Percentiles rank a stretch among this genome's conserved stretches.
Conservation (phyloP, 2,797 vertebrate genomes). For the Atherinosoma microstoma region DNA sequence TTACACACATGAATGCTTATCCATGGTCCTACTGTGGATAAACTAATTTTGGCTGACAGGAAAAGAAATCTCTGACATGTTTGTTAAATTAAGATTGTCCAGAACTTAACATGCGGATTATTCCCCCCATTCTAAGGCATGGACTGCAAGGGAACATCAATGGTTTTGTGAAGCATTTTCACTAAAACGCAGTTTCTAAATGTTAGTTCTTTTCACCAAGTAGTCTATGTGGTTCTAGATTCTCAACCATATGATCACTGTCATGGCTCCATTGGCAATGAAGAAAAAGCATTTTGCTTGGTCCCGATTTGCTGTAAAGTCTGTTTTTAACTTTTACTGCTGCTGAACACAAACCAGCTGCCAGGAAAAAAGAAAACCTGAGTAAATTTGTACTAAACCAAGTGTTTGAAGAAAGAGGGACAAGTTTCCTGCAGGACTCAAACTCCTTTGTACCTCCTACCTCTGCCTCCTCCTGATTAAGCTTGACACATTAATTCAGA, state of each 20-base stretch:
- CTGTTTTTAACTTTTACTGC: not conserved
- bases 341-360: not conserved
- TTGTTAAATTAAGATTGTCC: slow-evolving; percentile 31
- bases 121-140: slow-evolving; percentile 21
- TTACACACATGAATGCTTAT: slow-evolving; percentile 27
- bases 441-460: not conserved
- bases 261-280: not conserved
- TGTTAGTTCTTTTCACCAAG: not conserved
- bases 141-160: not conserved
- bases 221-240: too few relatives aligned
- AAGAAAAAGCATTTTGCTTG: not conserved
- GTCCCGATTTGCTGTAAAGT: not conserved
- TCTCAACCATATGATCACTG: not conserved
- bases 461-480: not conserved
- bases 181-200: not conserved
- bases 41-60: slow-evolving; percentile 16
- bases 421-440: too few relatives aligned
- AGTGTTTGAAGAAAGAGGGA: not conserved
- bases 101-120: slow-evolving; percentile 30
- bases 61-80: slow-evolving; percentile 39
- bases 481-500: not conserved
- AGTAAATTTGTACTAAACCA: not conserved
- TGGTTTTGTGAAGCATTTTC: not conserved
- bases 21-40: slow-evolving; percentile 7
- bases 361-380: not conserved